Conservation (phyloP, 2,113 vertebrate genomes). For the Setophaga coronata region DNA sequence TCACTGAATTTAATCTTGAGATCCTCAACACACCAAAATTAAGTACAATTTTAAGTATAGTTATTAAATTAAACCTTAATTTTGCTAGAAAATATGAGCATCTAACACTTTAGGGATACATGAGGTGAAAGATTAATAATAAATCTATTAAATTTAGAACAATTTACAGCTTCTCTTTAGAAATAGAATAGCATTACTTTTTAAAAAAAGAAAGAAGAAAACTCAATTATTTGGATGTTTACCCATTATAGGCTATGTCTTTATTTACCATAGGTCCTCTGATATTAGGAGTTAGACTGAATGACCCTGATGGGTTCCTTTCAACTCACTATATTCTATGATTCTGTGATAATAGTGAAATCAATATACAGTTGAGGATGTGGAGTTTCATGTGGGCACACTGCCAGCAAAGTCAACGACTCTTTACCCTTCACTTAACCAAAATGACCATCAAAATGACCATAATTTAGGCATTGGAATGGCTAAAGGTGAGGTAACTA, state of each 20-base stretch:
- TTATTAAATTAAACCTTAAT: constrained; percentile 35
- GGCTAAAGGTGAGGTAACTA: neutral
- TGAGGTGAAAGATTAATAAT: neutral
- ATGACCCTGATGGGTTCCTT: neutral
- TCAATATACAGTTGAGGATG: neutral
- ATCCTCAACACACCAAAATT: constrained; percentile 35
- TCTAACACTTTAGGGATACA: neutral
- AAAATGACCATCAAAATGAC: neutral
- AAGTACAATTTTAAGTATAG: constrained; percentile 30
- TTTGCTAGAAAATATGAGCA: constrained; percentile 1
- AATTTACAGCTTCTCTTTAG: neutral
- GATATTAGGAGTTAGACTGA: neutral
- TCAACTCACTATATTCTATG: neutral
- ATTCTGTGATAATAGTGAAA: neutral
- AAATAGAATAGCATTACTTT: neutral
- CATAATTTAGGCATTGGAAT: neutral
- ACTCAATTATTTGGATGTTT: neutral
- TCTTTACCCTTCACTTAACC: neutral
- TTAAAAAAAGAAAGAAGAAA: neutral
- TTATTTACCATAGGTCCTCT: neutral
- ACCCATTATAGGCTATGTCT: neutral
- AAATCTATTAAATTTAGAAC: neutral
- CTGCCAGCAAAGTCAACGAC: neutral
- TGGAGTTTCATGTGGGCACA: neutral
- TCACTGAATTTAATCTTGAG: constrained; percentile 42